Conservation (phyloP, 1,140 invertebrate species). For the Leptinotarsa texana region DNA sequence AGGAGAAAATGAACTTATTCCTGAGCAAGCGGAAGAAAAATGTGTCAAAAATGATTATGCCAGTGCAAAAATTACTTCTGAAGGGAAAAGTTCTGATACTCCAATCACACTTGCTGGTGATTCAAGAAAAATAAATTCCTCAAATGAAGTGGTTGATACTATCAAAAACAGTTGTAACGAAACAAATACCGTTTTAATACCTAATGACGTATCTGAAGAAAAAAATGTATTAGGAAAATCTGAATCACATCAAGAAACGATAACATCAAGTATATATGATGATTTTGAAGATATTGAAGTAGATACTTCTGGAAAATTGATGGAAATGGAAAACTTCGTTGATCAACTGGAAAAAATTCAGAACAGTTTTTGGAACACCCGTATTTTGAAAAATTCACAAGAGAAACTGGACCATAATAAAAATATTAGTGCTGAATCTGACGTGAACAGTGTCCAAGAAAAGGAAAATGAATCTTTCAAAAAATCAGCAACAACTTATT, state of each 20-base stretch:
- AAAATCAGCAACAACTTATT: neutral
- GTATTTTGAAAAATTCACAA: neutral
- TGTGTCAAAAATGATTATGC: constrained; percentile 12
- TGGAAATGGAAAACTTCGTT: constrained; percentile 38
- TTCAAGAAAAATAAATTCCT: neutral
- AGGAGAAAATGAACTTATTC: neutral
- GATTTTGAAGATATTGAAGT: constrained; percentile 25
- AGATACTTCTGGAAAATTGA: constrained; percentile 31
- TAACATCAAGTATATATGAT: constrained; percentile 33
- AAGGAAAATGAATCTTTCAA: neutral
- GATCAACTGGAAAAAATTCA: constrained; percentile 35
- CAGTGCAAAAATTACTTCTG: constrained; percentile 1
- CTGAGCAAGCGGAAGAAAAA: neutral
- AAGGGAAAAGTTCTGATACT: neutral
- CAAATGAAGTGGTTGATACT: neutral
- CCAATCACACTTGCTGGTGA: neutral
- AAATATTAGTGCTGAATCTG: neutral
- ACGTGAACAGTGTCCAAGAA: neutral
- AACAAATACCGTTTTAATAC: neutral
- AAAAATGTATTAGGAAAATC: neutral
- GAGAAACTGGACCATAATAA: neutral
- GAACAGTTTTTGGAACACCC: constrained; percentile 30
- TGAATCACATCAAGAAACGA: neutral
- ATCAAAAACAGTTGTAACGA: neutral
- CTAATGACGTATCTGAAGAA: neutral